These are phyloP conservation scores for Steinernema carpocapsae DNA, from an alignment of 2,888 invertebrate species.

Conservation along the genomic window DNA sequence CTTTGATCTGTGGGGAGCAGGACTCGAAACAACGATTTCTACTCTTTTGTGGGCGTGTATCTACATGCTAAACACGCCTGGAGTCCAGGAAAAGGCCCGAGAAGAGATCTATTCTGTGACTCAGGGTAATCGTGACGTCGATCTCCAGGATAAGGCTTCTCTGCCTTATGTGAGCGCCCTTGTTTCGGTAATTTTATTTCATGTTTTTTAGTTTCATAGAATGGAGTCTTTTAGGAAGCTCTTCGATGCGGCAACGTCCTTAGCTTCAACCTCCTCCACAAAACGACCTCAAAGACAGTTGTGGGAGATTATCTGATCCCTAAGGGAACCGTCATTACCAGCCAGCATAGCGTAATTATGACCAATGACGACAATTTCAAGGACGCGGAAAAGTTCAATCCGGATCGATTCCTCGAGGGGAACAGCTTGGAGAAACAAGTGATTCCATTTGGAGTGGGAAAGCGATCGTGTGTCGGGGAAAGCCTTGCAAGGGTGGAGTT, in stretches of 20 bases:
- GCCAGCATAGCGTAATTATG: not conserved
- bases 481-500: not conserved
- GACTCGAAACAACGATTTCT: not conserved
- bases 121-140: not conserved
- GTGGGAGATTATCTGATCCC: slow-evolving; percentile 2
- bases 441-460: slow-evolving; percentile 2
- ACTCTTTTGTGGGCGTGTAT: not conserved
- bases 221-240: not conserved
- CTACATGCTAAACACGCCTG: not conserved
- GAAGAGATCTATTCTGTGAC: not conserved
- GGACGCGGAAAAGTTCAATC: not conserved
- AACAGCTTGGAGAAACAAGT: not conserved
- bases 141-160: not conserved
- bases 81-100: not conserved
- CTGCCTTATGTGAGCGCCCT: not conserved
- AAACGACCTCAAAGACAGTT: not conserved
- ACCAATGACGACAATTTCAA: not conserved
- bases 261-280: not conserved
- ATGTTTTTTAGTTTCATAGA: not conserved
- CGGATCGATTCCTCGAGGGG: not conserved
- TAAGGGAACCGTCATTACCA: not conserved
- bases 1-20: not conserved
- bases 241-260: not conserved
- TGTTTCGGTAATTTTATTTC: not conserved
- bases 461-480: not conserved